Percentiles rank a stretch among this genome's conserved stretches.
Evolutionary conservation across 2,888 invertebrate species (phyloP).

Genomic region (Criorhina ranunculi): DNA sequence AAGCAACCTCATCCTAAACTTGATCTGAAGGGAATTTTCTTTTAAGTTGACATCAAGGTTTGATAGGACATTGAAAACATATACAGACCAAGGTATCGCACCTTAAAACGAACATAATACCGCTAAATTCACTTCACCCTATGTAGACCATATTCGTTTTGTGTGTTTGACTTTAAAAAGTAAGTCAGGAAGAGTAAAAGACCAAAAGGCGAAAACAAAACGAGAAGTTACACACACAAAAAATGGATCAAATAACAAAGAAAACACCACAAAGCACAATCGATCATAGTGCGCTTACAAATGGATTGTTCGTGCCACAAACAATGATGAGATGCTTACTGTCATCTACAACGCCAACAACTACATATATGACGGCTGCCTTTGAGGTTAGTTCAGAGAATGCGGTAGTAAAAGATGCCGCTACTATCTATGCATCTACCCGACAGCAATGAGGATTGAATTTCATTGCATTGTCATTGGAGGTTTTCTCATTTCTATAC

Average conservation of each 20-base stretch:
- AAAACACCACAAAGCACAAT: constrained; percentile 3
- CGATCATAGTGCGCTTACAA: background rate
- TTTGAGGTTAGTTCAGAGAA: constrained; percentile 23
- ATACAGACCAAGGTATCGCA: too few relatives aligned
- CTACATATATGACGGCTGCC: constrained; percentile 11
- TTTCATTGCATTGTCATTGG: constrained; percentile 55
- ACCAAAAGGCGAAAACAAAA: background rate
- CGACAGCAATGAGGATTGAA: constrained; percentile 46
- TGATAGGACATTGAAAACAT: too few relatives aligned
- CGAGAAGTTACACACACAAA: background rate
- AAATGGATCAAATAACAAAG: constrained; percentile 32
- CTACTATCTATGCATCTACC: constrained; percentile 18
- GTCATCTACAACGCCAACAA: constrained; percentile 14
- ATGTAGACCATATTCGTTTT: background rate
- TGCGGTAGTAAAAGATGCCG: constrained; percentile 39
- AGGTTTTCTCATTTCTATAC: constrained; percentile 61
- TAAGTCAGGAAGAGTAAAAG: background rate
- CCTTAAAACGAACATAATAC: too few relatives aligned
- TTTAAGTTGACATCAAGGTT: too few relatives aligned
- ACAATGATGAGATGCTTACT: constrained; percentile 14
- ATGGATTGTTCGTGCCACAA: constrained; percentile 29
- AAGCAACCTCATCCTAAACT: too few relatives aligned
- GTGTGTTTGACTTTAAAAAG: constrained; percentile 4
- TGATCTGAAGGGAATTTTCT: too few relatives aligned
- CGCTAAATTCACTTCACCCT: background rate